phyloP scores from a whole-genome alignment of 2,888 invertebrate genomes.

The Pseudoips prasinana region DNA sequence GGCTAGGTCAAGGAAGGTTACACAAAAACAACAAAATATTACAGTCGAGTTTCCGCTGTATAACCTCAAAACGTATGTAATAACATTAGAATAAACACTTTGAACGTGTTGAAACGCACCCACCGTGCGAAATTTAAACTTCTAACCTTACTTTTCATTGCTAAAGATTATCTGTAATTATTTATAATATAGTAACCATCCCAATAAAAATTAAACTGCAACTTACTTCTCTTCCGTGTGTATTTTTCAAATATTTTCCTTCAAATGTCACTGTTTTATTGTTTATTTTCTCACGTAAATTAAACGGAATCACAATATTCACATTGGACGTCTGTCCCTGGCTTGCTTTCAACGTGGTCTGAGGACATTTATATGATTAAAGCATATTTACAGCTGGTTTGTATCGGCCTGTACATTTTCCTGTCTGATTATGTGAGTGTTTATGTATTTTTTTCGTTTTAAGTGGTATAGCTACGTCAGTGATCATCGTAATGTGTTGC shows the following conservation, averaged over 20 bases:
- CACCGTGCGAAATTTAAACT: constrained; percentile 2
- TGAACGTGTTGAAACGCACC: constrained; percentile 3
- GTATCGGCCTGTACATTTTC: constrained; percentile 19
- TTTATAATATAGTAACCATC: no score
- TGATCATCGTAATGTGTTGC: no score
- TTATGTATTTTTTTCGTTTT: no score
- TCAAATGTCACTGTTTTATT: no score
- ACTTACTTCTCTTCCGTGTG: background rate
- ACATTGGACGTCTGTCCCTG: constrained; percentile 33
- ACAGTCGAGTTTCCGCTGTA: constrained; percentile 6
- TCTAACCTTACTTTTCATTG: no score
- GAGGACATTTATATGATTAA: constrained; percentile 27
- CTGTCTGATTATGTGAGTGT: constrained; percentile 19
- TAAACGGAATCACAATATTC: background rate
- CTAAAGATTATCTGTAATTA: no score
- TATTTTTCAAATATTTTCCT: no score
- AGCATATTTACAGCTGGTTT: constrained; percentile 30
- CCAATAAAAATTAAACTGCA: no score
- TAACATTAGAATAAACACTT: constrained; percentile 9
- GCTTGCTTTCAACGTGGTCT: constrained; percentile 26
- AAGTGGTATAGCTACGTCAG: no score
- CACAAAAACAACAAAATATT: background rate
- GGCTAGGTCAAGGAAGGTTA: constrained; percentile 8
- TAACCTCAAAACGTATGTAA: constrained; percentile 16
- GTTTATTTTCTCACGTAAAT: background rate